These are phyloP conservation scores for Diprion similis DNA, from an alignment of 1,140 invertebrate species.

Conservation along the genomic window DNA sequence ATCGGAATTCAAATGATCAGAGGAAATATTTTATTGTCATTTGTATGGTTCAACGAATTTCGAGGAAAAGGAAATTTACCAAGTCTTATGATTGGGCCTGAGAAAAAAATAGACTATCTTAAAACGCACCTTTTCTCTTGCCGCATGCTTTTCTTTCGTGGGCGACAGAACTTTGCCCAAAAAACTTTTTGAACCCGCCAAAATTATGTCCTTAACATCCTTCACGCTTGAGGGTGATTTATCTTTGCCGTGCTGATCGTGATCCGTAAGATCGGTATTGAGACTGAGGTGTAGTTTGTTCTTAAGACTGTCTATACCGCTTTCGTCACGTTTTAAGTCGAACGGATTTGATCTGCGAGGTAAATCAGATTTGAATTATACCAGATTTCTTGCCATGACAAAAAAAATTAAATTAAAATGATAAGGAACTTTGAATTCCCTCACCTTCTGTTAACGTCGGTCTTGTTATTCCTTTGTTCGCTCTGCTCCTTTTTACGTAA, in stretches of 20 bases:
- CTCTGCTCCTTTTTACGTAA: slow-evolving; percentile 62
- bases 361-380: neutral
- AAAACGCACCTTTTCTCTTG: slow-evolving; percentile 52
- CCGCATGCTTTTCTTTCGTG: slow-evolving; percentile 69
- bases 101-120: neutral
- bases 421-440: neutral
- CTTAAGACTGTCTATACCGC: slow-evolving; percentile 52
- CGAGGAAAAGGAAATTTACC: too few species aligned
- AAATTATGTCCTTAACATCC: slow-evolving; percentile 77
- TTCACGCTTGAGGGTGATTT: slow-evolving; percentile 66
- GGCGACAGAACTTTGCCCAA: slow-evolving; percentile 82
- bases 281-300: slow-evolving; percentile 57
- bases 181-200: slow-evolving; percentile 78
- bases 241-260: slow-evolving; percentile 54
- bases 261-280: slow-evolving; percentile 53
- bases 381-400: neutral
- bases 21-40: too few species aligned
- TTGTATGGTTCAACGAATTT: too few species aligned
- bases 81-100: neutral
- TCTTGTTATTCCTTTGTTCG: slow-evolving; percentile 55
- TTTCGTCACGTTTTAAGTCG: slow-evolving; percentile 56
- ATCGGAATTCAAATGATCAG: too few species aligned
- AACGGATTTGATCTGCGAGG: slow-evolving; percentile 56
- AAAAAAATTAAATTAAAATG: neutral
- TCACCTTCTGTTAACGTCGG: slow-evolving; percentile 56